These are phyloP conservation scores for Hirundo rustica DNA, from an alignment of 2,797 vertebrate genomes.

Conservation along the genomic window DNA sequence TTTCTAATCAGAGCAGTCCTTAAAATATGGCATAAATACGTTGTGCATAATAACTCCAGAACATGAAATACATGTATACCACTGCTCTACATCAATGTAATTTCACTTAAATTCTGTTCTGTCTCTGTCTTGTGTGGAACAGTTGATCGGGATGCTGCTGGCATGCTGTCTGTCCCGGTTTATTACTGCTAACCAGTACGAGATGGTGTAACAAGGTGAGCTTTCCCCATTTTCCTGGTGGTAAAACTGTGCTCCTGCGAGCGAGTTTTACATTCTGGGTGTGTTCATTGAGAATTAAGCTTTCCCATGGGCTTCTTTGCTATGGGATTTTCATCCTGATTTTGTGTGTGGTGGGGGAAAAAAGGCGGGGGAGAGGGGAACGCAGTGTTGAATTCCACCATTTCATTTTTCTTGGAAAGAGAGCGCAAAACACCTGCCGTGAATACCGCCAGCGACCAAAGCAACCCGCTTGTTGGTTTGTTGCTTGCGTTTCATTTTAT, in stretches of 20 bases:
- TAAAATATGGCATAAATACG: background rate
- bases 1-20: background rate
- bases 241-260: rapidly evolving
- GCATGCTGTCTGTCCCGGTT: conserved; percentile 94
- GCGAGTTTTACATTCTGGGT: background rate
- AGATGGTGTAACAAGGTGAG: conserved; percentile 94
- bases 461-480: background rate
- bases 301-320: background rate
- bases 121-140: conserved; percentile 38
- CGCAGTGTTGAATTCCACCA: rapidly evolving
- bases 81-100: background rate
- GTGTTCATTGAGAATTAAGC: background rate
- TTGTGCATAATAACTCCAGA: background rate
- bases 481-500: no score
- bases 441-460: background rate
- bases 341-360: rapidly evolving
- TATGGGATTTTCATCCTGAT: background rate
- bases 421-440: background rate
- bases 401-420: background rate
- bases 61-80: background rate
- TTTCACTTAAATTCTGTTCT: background rate
- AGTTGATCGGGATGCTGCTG: conserved; percentile 91
- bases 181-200: conserved; percentile 95
- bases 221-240: background rate
- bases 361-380: rapidly evolving